These are phyloP conservation scores for Chromoteleia sp. DNA, from an alignment of 2,888 invertebrate genomes.

Conservation along the genomic window DNA sequence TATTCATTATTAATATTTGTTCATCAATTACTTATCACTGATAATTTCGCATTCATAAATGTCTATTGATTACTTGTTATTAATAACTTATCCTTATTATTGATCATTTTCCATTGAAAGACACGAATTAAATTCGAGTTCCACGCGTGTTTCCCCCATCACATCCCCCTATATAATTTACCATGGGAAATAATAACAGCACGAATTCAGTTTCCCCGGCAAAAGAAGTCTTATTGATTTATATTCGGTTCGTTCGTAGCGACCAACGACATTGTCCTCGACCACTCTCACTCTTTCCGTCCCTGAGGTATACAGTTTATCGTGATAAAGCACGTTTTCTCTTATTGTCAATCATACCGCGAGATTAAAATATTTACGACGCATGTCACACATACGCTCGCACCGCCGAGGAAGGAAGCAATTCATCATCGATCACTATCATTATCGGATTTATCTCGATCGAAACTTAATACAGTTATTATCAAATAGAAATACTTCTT, in stretches of 20 bases:
- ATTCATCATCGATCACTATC: conserved; percentile 13
- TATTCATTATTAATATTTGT: too few relatives aligned
- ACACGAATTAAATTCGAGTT: neutral
- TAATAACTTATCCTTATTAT: neutral
- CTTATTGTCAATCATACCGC: conserved; percentile 38
- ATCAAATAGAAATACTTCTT: neutral
- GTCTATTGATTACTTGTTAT: too few relatives aligned
- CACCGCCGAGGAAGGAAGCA: neutral
- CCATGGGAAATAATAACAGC: conserved; percentile 18
- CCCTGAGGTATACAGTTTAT: conserved; percentile 29
- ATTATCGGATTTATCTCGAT: conserved; percentile 1
- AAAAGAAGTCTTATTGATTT: conserved; percentile 57
- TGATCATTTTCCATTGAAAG: neutral
- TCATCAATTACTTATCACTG: too few relatives aligned
- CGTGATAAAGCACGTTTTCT: conserved; percentile 39
- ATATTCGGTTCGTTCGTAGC: conserved; percentile 37
- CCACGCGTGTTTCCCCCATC: neutral
- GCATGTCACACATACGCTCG: neutral
- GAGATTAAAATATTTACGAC: conserved; percentile 40
- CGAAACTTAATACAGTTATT: conserved; percentile 6
- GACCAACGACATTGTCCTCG: conserved; percentile 58
- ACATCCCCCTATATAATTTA: conserved; percentile 11
- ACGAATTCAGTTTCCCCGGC: conserved; percentile 24
- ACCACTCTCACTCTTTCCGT: conserved; percentile 56
- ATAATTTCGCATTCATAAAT: too few relatives aligned